These are phyloP conservation scores for Eupithecia centaureata DNA, from an alignment of 2,888 invertebrate species.

Conservation along the genomic window DNA sequence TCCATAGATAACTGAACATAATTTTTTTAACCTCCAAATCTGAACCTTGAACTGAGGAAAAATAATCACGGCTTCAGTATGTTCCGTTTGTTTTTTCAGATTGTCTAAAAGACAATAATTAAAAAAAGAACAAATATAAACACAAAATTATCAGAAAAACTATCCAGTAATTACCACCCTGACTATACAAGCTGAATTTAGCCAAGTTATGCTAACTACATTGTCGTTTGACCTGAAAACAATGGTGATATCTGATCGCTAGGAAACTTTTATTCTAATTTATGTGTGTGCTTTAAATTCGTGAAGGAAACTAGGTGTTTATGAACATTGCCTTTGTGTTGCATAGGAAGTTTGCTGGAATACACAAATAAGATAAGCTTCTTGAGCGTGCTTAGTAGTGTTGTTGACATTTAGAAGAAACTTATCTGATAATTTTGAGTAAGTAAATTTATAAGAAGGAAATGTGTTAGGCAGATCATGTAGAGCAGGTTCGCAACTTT, in stretches of 20 bases:
- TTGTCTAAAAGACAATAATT: not conserved
- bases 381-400: not conserved
- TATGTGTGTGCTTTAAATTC: slow-evolving; percentile 56
- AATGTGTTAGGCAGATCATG: not conserved
- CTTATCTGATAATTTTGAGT: not conserved
- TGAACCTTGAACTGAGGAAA: too few relatives aligned
- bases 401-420: not conserved
- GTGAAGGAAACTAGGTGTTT: slow-evolving; percentile 44
- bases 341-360: slow-evolving; percentile 47
- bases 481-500: too few relatives aligned
- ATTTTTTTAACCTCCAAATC: too few relatives aligned
- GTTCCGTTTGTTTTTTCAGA: not conserved
- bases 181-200: slow-evolving; percentile 36
- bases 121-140: not conserved
- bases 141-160: not conserved
- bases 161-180: slow-evolving; percentile 20
- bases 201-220: slow-evolving; percentile 52
- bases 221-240: slow-evolving; percentile 56
- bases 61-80: not conserved
- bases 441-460: not conserved
- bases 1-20: too few relatives aligned
- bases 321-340: slow-evolving; percentile 43
- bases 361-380: slow-evolving; percentile 12
- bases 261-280: slow-evolving; percentile 59
- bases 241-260: slow-evolving; percentile 58